phyloP scores from a whole-genome alignment of 2,888 invertebrate genomes.

The Carabus problematicus region DNA sequence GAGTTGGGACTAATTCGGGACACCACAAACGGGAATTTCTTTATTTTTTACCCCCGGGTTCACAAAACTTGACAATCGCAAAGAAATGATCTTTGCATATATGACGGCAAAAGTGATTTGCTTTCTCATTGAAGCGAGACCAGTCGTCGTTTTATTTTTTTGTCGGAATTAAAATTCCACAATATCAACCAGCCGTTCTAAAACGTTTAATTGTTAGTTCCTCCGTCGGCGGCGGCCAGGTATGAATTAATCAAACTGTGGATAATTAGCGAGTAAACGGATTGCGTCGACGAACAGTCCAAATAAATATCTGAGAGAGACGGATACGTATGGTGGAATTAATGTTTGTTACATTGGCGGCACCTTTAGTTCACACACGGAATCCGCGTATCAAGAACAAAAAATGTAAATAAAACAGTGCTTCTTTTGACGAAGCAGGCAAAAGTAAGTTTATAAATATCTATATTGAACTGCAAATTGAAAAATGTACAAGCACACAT shows the following conservation, averaged over 20 bases:
- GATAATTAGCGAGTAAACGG: not conserved
- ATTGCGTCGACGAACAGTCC: not conserved
- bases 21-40: constrained; percentile 1
- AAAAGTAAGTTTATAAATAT: too few relatives aligned
- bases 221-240: not conserved
- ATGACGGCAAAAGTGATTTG: too few relatives aligned
- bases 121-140: too few relatives aligned
- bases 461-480: constrained; percentile 22
- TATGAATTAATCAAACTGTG: not conserved
- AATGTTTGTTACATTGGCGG: not conserved
- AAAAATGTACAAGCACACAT: constrained; percentile 20
- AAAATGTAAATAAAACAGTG: too few relatives aligned
- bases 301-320: not conserved
- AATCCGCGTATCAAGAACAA: not conserved
- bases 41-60: not conserved
- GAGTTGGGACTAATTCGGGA: not conserved
- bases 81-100: too few relatives aligned
- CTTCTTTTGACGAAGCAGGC: too few relatives aligned
- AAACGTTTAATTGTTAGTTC: not conserved
- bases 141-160: not conserved
- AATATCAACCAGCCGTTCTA: not conserved
- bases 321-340: not conserved
- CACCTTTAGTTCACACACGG: not conserved
- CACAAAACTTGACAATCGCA: not conserved
- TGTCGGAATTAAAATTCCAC: not conserved